phyloP scores from a whole-genome alignment of 1,140 invertebrate species.

The Calliphora vicina region DNA sequence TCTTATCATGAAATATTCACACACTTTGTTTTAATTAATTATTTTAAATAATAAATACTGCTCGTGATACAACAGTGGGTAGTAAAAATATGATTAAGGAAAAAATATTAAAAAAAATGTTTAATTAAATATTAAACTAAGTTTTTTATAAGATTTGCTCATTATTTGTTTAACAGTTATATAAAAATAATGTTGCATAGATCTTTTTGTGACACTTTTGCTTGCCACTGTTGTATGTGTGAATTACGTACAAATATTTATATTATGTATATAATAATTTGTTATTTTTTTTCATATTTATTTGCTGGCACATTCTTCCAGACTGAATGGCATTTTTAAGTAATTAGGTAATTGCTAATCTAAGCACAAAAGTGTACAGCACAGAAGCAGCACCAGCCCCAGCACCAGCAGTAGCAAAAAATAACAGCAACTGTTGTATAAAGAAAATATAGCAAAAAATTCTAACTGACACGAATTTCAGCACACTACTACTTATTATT shows the following conservation, averaged over 20 bases:
- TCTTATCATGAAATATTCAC: not conserved
- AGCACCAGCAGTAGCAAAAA: not conserved
- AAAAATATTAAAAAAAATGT: too few relatives aligned
- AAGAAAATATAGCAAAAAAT: not conserved
- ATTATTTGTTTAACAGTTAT: too few relatives aligned
- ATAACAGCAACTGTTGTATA: not conserved
- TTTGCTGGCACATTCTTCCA: slow-evolving; percentile 1
- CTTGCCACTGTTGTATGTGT: too few relatives aligned
- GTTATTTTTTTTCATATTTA: not conserved
- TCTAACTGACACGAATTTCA: not conserved
- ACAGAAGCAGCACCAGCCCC: not conserved
- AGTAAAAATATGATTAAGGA: too few relatives aligned
- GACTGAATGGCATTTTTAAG: slow-evolving; percentile 12
- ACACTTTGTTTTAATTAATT: not conserved
- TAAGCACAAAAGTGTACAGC: not conserved
- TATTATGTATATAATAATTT: too few relatives aligned
- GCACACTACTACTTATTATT: not conserved
- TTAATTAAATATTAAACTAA: too few relatives aligned
- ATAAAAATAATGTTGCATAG: too few relatives aligned
- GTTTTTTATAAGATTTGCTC: too few relatives aligned
- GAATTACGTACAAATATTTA: not conserved
- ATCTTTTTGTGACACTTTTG: not conserved
- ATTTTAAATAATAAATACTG: not conserved
- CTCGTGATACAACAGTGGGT: too few relatives aligned
- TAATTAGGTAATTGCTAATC: slow-evolving; percentile 16